A percentile compares a stretch with the other conserved stretches of the same genome.
phyloP scores from a whole-genome alignment of 1,140 invertebrate species.

The Zaprionus kolodkinae region DNA sequence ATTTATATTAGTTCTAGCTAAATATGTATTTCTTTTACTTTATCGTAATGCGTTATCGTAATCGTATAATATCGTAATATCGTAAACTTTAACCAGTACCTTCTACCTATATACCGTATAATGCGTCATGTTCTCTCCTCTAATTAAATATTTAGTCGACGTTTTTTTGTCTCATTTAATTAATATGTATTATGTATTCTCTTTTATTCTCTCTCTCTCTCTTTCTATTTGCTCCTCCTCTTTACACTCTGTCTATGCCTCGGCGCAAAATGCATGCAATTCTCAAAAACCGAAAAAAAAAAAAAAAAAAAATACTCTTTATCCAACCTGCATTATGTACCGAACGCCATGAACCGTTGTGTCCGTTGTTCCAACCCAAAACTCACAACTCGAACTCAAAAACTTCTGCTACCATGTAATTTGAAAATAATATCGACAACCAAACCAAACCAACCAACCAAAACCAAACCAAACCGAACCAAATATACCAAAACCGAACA shows the following conservation, averaged over 20 bases:
- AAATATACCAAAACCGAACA: constrained; percentile 21
- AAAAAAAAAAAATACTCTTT: constrained; percentile 18
- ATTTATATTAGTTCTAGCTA: constrained; percentile 31
- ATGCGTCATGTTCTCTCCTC: constrained; percentile 50
- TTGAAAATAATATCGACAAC: constrained; percentile 72
- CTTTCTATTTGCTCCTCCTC: constrained; percentile 64
- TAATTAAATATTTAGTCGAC: constrained; percentile 31
- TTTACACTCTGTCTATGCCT: constrained; percentile 62
- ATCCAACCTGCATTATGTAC: constrained; percentile 66
- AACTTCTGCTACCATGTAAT: constrained; percentile 51
- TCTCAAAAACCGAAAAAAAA: constrained; percentile 38
- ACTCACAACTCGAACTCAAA: constrained; percentile 16
- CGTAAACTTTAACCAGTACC: constrained; percentile 42
- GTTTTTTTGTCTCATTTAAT: constrained; percentile 65
- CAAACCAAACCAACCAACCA: constrained; percentile 32
- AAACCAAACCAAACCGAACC: constrained; percentile 21
- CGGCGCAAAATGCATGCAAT: constrained; percentile 76
- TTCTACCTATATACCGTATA: constrained; percentile 45
- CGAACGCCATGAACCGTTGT: constrained; percentile 63
- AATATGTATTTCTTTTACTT: constrained; percentile 38
- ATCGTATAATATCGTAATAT: constrained; percentile 24
- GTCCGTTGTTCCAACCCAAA: constrained; percentile 52
- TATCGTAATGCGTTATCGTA: constrained; percentile 27
- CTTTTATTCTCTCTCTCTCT: constrained; percentile 63
- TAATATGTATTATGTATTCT: constrained; percentile 78